phyloP scores from a whole-genome alignment of 2,113 vertebrate species.

The Stictonetta naevosa region DNA sequence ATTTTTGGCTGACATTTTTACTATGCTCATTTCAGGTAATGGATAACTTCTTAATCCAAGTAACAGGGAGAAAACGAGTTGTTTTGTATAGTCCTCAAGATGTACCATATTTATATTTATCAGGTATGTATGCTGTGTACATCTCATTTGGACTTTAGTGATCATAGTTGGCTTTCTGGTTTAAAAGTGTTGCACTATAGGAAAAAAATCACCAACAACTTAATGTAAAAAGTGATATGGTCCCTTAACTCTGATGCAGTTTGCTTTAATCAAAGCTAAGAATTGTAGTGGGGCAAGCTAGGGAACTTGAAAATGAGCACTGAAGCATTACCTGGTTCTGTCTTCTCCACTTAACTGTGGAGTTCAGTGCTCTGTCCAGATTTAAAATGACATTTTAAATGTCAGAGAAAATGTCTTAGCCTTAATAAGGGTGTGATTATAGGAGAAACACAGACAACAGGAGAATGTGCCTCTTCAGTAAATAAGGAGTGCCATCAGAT shows the following conservation, averaged over 20 bases:
- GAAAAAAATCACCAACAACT: not conserved
- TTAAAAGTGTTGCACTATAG: not conserved
- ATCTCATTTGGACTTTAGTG: not conserved
- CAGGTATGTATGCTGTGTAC: conserved; percentile 76
- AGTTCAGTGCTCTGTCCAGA: not conserved
- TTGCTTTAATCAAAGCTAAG: not conserved
- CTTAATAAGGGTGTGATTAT: not conserved
- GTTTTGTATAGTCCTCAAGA: conserved; percentile 90
- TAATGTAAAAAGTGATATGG: not conserved
- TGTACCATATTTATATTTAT: conserved; percentile 90
- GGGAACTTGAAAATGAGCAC: not conserved
- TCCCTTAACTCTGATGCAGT: not conserved
- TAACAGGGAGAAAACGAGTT: conserved; percentile 90
- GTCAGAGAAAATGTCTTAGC: not conserved
- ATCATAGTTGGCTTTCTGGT: not conserved
- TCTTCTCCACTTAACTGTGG: not conserved
- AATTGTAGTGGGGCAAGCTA: not conserved
- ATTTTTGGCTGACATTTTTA: not conserved
- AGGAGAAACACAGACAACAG: not conserved
- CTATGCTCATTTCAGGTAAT: conserved; percentile 84
- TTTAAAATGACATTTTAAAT: not conserved
- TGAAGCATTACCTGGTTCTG: not conserved
- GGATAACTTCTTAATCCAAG: conserved; percentile 97
- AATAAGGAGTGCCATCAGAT: not conserved
- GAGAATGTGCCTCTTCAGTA: not conserved